phyloP scores from a whole-genome alignment of 2,888 invertebrate genomes.

The Nomada ferruginata region DNA sequence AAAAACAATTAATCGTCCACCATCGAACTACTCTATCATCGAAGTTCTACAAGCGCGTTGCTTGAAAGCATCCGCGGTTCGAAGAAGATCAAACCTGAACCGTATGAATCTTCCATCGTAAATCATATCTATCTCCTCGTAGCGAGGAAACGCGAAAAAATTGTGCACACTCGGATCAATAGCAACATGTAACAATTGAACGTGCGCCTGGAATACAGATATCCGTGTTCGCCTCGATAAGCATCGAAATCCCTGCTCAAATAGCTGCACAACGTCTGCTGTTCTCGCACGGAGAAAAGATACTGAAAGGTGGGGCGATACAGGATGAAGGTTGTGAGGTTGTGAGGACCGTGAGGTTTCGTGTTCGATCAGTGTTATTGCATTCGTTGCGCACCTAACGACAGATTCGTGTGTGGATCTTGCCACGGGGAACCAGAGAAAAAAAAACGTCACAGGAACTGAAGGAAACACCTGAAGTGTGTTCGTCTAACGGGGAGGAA shows the following conservation, averaged over 20 bases:
- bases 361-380: conserved; percentile 65
- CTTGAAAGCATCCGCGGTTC: too few relatives aligned
- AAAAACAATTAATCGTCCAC: too few relatives aligned
- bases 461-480: neutral
- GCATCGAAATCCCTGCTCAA: conserved; percentile 59
- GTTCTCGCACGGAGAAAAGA: conserved; percentile 28
- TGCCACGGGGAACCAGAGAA: too few relatives aligned
- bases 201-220: conserved; percentile 30
- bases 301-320: conserved; percentile 59
- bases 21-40: too few relatives aligned
- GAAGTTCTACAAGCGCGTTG: too few relatives aligned
- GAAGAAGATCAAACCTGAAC: neutral
- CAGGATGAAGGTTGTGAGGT: conserved; percentile 37
- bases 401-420: conserved; percentile 13
- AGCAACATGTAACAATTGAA: conserved; percentile 13
- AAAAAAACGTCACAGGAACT: neutral
- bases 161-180: neutral
- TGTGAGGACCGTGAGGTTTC: conserved; percentile 48
- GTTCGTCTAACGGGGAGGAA: too few relatives aligned
- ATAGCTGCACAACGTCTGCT: conserved; percentile 31
- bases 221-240: conserved; percentile 51
- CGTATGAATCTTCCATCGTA: neutral
- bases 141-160: neutral
- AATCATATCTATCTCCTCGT: too few relatives aligned
- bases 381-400: conserved; percentile 49